Evolutionary conservation across 2,888 invertebrate species (phyloP).

Genomic region (Itoplectis maculator): DNA sequence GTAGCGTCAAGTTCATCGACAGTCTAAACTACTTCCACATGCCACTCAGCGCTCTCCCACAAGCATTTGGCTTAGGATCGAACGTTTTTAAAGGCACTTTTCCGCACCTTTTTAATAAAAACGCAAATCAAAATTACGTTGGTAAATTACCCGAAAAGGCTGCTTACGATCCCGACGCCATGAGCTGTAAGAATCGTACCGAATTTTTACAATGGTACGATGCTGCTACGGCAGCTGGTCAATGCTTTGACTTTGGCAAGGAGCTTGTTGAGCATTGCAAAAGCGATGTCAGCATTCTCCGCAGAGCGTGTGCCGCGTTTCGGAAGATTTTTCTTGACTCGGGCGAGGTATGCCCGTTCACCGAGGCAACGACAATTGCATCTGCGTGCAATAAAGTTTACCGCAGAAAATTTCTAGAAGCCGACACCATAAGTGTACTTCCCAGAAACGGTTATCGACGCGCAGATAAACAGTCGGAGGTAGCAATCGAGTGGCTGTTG

Average conservation of each 20-base stretch:
- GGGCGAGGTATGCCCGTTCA: slow-evolving; percentile 72
- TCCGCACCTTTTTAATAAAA: no score
- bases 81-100: no score
- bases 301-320: slow-evolving; percentile 73
- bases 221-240: slow-evolving; percentile 24
- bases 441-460: slow-evolving; percentile 40
- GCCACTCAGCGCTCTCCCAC: background rate
- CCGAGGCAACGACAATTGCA: slow-evolving; percentile 66
- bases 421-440: slow-evolving; percentile 2
- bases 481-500: slow-evolving; percentile 12
- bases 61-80: background rate
- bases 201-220: slow-evolving; percentile 65
- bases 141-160: no score
- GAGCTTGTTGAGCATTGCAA: slow-evolving; percentile 55
- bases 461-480: background rate
- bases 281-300: slow-evolving; percentile 73
- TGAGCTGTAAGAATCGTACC: no score
- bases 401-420: slow-evolving; percentile 34
- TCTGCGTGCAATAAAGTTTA: slow-evolving; percentile 46
- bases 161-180: no score
- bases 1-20: background rate
- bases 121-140: no score
- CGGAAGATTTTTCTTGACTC: slow-evolving; percentile 63
- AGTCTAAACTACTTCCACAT: background rate
- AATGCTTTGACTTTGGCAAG: slow-evolving; percentile 70